A percentile compares a stretch with the other conserved stretches of the same genome.
These are phyloP conservation scores for Athene cunicularia DNA, from an alignment of 2,113 vertebrate species.

Conservation along the genomic window DNA sequence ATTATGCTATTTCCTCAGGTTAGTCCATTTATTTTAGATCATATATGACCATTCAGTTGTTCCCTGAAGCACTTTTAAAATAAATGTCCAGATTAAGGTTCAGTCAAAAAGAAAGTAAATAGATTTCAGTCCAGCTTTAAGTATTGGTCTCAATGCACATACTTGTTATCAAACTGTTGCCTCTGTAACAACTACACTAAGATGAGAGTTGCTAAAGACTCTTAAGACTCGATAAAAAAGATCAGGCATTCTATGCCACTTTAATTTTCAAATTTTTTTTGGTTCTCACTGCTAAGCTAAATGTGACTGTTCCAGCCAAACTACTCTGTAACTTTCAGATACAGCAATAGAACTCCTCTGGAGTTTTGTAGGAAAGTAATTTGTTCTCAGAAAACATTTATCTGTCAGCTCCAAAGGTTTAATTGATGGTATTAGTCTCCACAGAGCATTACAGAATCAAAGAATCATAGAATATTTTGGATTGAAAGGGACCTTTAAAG, in stretches of 20 bases:
- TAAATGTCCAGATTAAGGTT: background rate
- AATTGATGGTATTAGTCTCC: background rate
- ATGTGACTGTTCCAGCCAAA: background rate
- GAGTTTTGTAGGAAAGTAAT: background rate
- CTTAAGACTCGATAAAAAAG: background rate
- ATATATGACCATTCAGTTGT: background rate
- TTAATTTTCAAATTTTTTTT: background rate
- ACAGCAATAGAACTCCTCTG: background rate
- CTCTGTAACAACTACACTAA: background rate
- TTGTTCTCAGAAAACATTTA: background rate
- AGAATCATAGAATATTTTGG: background rate
- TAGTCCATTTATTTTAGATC: background rate
- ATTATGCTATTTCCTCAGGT: background rate
- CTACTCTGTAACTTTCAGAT: background rate
- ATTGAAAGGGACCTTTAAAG: background rate
- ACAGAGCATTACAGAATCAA: background rate
- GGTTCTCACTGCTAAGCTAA: background rate
- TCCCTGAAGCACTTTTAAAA: background rate
- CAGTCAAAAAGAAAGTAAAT: background rate
- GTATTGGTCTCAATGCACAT: background rate
- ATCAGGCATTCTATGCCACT: background rate
- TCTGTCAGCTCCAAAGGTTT: background rate
- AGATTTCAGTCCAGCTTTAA: background rate
- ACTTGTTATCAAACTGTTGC: background rate
- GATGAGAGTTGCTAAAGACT: background rate